phyloP scores from a whole-genome alignment of 2,113 vertebrate species.

The Pseudorasbora parva region DNA sequence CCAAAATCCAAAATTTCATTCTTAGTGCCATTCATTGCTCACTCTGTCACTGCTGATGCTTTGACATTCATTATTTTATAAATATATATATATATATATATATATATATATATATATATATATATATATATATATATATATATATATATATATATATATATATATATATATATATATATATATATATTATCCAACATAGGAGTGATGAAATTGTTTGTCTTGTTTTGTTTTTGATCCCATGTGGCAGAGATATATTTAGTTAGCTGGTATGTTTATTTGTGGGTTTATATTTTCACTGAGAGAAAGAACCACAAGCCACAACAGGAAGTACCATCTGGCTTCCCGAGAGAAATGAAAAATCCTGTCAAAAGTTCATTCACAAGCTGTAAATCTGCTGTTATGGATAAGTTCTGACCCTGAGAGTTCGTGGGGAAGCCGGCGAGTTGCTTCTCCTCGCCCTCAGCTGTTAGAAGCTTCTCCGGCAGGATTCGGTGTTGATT shows the following conservation, averaged over 20 bases:
- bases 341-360: neutral
- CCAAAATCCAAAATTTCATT: no score
- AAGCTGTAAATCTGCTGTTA: neutral
- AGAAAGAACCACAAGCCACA: neutral
- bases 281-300: neutral
- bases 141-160: no score
- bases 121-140: no score
- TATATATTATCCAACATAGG: neutral
- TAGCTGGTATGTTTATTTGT: constrained; percentile 5
- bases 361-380: neutral
- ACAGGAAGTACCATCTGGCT: neutral
- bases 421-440: neutral
- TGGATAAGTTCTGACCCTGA: neutral
- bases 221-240: neutral
- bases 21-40: neutral
- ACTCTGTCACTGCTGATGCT: neutral
- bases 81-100: no score
- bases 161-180: no score
- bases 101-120: no score
- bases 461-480: neutral
- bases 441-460: constrained; percentile 18
- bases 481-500: constrained; percentile 56
- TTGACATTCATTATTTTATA: neutral
- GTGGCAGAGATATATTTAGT: neutral
- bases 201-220: neutral